phyloP scores from a whole-genome alignment of 2,113 vertebrate species.

The Myotis brandtii region DNA sequence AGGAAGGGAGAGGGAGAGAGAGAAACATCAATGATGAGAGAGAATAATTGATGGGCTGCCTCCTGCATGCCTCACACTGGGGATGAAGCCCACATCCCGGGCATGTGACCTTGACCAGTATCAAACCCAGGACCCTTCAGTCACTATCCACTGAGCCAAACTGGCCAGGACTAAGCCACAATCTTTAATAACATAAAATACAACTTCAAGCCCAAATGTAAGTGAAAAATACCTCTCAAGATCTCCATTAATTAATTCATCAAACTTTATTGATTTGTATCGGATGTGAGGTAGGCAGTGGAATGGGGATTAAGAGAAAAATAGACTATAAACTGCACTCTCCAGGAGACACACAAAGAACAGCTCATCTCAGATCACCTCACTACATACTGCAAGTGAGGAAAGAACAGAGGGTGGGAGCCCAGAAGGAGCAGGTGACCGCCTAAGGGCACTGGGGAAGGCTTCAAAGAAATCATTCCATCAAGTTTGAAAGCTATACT shows the following conservation, averaged over 20 bases:
- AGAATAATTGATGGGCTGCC: no score
- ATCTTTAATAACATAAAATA: constrained; percentile 22
- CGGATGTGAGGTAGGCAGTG: not conserved
- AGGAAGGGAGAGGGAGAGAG: no score
- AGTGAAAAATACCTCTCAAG: constrained; percentile 28
- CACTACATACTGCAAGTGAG: not conserved
- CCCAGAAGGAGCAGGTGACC: not conserved
- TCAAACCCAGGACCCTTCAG: no score
- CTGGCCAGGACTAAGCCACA: not conserved
- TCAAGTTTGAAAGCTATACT: not conserved
- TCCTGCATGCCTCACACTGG: no score
- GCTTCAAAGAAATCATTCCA: not conserved
- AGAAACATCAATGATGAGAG: no score
- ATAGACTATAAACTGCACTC: not conserved
- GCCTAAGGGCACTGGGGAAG: not conserved
- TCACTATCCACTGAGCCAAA: no score
- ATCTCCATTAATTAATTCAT: constrained; percentile 5
- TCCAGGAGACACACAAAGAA: not conserved
- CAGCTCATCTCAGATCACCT: not conserved
- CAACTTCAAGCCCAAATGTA: not conserved
- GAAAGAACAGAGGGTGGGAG: not conserved
- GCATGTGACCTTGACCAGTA: no score
- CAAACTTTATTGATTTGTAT: not conserved
- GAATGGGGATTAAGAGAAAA: not conserved
- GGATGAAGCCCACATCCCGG: no score